Evolutionary conservation across 2,888 invertebrate species (phyloP), one percentile per base, ranked within the genome.

Genomic region (Polymixis lichenea): DNA sequence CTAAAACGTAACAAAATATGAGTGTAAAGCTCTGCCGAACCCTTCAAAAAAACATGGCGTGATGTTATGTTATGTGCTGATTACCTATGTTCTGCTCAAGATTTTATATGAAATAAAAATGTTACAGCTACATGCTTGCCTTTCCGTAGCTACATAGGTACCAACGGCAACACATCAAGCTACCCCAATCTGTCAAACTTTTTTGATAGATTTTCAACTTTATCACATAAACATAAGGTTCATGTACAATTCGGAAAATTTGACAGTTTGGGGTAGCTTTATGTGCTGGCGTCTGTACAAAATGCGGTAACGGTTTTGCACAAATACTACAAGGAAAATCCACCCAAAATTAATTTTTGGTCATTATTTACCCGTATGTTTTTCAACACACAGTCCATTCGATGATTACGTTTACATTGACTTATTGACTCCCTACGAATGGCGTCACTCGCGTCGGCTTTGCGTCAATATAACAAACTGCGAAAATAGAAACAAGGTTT

Each of bases 401-500:
- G 61, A 13, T 75, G 61, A 38, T 65, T 69, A 32, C 46, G 61
- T 72, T 75, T 55, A 64, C 55, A 61, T 72, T 71, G 66, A 67
- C 28, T 67, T 76, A 74, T 71, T 61, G 61, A 66, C 71, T 70
- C 66, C 58, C 28, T 62, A 61, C 60, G 51, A 11, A 77, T 84
- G 71, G 62, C 73, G 85, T 81, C 81, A 80, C 22, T 56, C 56
- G 51, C 53, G 25, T 71, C 46, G 64, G 56, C 13, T 76, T 72
- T 77, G 58, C 73, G 68, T 80, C 77, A 80, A 58, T 61, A 64
- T 55, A 64, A 73, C 49, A 61, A 60, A 73, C 66, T 61, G 60
- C 58, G 60, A 77, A 86, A 86, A 86, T 84, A 86, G 73, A 61
- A 61, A 68, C 64, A 56, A 60, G 58, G 71, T 72, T 72, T 78